Evolutionary conservation across 2,797 vertebrate genomes (phyloP), one percentile per base, ranked within the genome.

Genomic region (Vireo griseus): DNA sequence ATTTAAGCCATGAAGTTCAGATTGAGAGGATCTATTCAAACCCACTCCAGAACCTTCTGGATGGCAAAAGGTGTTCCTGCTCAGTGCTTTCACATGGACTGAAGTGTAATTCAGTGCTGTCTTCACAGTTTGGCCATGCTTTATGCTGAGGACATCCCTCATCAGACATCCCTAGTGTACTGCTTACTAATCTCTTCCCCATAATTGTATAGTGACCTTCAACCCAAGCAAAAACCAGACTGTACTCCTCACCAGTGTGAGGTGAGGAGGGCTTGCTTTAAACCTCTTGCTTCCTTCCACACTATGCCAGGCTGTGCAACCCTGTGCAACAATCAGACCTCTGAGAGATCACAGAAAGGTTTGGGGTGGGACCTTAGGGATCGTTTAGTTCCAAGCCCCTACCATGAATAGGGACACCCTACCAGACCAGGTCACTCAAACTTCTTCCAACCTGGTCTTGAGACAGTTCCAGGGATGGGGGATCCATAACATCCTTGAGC

Each of bases 241-340:
- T 29, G 0, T 57, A 4, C 39, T 42, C 73, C 51, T 44, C 68
- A 77, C 59, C 68, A 55, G 0, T 13, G 59, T 50, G 61, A 88
- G 59, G 19, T 47, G 44, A 74, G 72, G 31, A 79, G 29, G 13
- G n/a, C 29, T 90, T 84, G 57, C 48, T 76, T 71, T 57, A 84
- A 25, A 55, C 15, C 29, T 77, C 65, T 77, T 91, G 22, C 58
- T 78, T 93, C 42, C 42, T 72, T 88, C 47, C 40, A 50, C 29
- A 11, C 14, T 69, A 3, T 42, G 18, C 33, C 61, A 66, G 52
- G 14, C 8, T 90, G 33, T 69, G 61, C 33, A 58, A 50, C 29
- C 29, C 5, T 0, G 0, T 47, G 61, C 42, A 78, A 5, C 26
- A 31, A 2, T 17, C 20, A 31, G 51, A 69, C 14, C 39, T 47